These are phyloP conservation scores for Monodelphis domestica DNA, from an alignment of 2,797 vertebrate species.

Conservation along the genomic window DNA sequence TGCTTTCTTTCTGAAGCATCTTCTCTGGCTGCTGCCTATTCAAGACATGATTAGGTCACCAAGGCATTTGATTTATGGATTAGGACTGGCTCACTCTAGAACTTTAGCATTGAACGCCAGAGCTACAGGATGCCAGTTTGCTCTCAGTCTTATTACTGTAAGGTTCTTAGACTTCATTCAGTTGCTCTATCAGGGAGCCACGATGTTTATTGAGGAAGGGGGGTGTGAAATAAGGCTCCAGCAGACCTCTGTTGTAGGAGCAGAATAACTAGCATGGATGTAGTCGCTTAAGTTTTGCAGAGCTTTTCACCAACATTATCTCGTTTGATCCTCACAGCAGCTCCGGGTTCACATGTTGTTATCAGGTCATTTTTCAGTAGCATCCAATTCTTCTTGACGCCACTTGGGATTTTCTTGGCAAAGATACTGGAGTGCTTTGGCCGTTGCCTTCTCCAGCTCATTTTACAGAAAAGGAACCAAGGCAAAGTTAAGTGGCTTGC, in stretches of 20 bases:
- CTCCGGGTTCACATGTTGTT: not conserved
- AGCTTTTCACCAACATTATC: not conserved
- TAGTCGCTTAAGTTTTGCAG: not conserved
- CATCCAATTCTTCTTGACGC: not conserved
- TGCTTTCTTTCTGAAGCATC: not conserved
- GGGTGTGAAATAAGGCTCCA: not conserved
- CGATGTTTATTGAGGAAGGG: not conserved
- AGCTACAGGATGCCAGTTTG: not conserved
- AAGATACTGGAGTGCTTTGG: not conserved
- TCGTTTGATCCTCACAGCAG: no score
- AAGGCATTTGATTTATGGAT: not conserved
- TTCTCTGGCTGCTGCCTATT: not conserved
- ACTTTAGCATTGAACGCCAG: not conserved
- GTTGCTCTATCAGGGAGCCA: not conserved
- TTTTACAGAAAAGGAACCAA: not conserved
- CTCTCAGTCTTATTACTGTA: not conserved
- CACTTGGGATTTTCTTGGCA: not conserved
- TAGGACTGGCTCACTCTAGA: not conserved
- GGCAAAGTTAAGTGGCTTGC: not conserved
- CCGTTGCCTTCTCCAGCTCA: not conserved
- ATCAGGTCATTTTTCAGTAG: not conserved
- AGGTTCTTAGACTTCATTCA: not conserved
- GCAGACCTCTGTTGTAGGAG: not conserved
- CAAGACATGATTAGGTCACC: not conserved
- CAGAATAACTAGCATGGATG: not conserved